phyloP scores from a whole-genome alignment of 1,140 invertebrate species.

The Panagrolaimus sp. region DNA sequence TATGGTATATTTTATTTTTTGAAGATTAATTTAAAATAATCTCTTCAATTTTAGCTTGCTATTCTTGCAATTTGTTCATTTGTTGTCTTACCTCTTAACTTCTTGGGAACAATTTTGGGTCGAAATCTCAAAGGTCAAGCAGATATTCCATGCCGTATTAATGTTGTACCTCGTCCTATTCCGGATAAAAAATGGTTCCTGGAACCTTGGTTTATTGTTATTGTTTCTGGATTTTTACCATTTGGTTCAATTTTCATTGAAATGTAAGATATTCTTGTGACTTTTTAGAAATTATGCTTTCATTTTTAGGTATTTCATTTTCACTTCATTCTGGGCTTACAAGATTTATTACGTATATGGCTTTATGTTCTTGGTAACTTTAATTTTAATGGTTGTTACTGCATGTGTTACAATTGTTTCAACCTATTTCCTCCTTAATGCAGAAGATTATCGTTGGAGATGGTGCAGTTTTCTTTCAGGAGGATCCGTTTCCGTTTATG shows the following conservation, averaged over 20 bases:
- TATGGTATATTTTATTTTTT: conserved; percentile 65
- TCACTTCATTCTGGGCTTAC: conserved; percentile 99
- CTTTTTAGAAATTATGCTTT: conserved; percentile 22
- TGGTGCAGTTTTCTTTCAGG: conserved; percentile 97
- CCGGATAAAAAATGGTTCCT: conserved; percentile 99
- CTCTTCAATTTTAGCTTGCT: conserved; percentile 65
- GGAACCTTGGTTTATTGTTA: conserved; percentile 89
- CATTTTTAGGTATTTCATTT: conserved; percentile 88
- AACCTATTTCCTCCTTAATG: conserved; percentile 97
- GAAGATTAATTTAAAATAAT: too few species aligned
- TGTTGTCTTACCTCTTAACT: conserved; percentile 88
- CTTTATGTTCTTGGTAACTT: conserved; percentile 95
- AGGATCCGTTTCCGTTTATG: conserved; percentile 88
- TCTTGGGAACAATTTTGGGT: conserved; percentile 63
- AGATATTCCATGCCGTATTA: conserved; percentile 93
- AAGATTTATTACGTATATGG: conserved; percentile 99
- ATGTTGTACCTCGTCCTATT: conserved; percentile 95
- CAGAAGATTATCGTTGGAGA: conserved; percentile 99
- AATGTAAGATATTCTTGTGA: conserved; percentile 70
- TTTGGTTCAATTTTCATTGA: conserved; percentile 99
- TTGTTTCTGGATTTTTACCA: conserved; percentile 89
- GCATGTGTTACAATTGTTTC: conserved; percentile 98
- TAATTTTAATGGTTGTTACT: conserved; percentile 92
- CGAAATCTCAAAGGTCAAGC: conserved; percentile 90
- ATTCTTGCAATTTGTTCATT: conserved; percentile 95